Evolutionary conservation across 2,113 vertebrate genomes (phyloP), one percentile per base, ranked within the genome.

Genomic region (Pavo muticus): DNA sequence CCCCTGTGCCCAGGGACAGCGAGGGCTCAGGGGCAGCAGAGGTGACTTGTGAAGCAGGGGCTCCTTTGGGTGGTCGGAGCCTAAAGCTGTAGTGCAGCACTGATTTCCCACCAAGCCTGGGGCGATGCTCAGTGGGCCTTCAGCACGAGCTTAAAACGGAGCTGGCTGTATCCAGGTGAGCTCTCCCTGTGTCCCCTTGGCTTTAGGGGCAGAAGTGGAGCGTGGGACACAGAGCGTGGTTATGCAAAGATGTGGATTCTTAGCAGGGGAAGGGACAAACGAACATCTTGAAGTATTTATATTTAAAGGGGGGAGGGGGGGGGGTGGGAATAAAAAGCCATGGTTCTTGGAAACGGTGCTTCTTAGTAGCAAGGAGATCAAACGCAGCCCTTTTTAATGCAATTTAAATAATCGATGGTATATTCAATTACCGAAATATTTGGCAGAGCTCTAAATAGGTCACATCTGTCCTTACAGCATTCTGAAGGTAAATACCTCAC

Each of bases 381-480:
- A 77, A 80, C 78, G 50, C 48, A 89, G 56, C 14, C 45, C 45
- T 73, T 85, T 75, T 73, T 39, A 92, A 87, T 91, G 79, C 65
- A 67, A 21, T 91, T 94, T 70, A 70, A 94, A 83, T 93, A 86
- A 94, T 94, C 64, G 0, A 83, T 96, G 91, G 68, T 65, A 61
- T 91, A 73, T 87, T 87, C 45, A 89, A 71, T 95, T 96, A 63
- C 68, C 60, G 71, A 93, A 91, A 42, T 89, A 96, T 79, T 91
- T 96, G 92, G 84, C 87, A 90, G 84, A 87, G 77, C 52, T 89
- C 76, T 93, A 90, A 94, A 91, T 91, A 86, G 92, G 88, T 94
- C 84, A 87, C 84, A 90, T 90, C 89, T 95, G 92, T 85, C 95
- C 78, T 94, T 71, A 74, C 85, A 91, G 57, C 80, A 50, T 91